Conservation (phyloP, 2,797 vertebrate species). For the Sebastes hopkinsi region DNA sequence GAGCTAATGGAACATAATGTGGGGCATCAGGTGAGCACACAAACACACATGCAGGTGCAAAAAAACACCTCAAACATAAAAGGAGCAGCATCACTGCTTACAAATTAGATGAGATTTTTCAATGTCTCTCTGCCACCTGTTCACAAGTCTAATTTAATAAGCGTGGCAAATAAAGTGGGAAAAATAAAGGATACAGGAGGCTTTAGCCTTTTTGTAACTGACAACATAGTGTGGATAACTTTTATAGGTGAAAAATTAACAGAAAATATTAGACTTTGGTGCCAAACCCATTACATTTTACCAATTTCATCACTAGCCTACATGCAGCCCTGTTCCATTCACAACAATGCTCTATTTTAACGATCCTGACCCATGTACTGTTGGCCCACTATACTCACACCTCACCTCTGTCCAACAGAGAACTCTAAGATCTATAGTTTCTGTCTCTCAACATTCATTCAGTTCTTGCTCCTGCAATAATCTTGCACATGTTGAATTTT, state of each 20-base stretch:
- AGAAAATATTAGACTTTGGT: neutral
- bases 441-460: too few relatives aligned
- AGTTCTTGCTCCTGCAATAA: too few relatives aligned
- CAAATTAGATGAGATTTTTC: neutral
- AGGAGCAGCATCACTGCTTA: neutral
- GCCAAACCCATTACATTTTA: neutral
- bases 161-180: neutral
- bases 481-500: too few relatives aligned
- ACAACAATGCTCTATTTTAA: neutral
- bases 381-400: neutral
- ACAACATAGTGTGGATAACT: neutral
- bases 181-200: neutral
- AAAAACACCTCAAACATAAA: constrained; percentile 16
- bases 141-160: neutral
- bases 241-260: neutral
- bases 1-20: constrained; percentile 40
- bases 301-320: neutral
- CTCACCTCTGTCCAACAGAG: too few relatives aligned
- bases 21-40: constrained; percentile 23
- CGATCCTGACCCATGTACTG: neutral
- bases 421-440: too few relatives aligned
- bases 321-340: neutral
- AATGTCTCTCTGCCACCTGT: neutral
- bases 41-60: constrained; percentile 33
- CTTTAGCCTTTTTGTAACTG: neutral